Percentiles rank a stretch among this genome's conserved stretches.
phyloP scores from a whole-genome alignment of 1,140 invertebrate genomes.

The Archivesica marissinica region DNA sequence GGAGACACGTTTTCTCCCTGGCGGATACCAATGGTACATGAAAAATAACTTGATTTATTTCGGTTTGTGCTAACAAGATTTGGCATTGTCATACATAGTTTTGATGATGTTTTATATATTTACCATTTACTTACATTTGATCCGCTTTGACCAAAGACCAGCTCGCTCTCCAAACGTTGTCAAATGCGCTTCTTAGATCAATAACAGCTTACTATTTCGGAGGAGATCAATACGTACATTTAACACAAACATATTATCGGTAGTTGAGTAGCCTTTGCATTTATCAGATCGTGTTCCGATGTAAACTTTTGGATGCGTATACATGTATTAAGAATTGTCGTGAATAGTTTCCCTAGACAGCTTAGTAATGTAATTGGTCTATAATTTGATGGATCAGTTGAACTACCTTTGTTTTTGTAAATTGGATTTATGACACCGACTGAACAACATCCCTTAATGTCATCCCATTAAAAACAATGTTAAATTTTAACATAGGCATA shows the following conservation, averaged over 20 bases:
- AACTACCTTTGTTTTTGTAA: not conserved
- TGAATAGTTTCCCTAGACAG: not conserved
- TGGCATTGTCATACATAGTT: constrained; percentile 14
- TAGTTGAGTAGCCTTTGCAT: not conserved
- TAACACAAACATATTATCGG: not conserved
- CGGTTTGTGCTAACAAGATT: not conserved
- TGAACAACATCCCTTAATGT: not conserved
- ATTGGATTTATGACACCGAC: not conserved
- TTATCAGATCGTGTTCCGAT: not conserved
- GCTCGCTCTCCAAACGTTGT: constrained; percentile 8
- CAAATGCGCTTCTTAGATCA: constrained; percentile 4
- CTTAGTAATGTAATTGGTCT: not conserved
- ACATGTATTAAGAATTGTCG: not conserved
- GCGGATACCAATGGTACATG: not conserved
- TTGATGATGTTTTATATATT: not conserved
- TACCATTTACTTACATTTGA: not conserved
- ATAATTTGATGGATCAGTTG: not conserved
- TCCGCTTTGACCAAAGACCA: constrained; percentile 15
- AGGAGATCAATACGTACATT: not conserved
- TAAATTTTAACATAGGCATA: no score
- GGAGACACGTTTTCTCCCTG: constrained; percentile 10
- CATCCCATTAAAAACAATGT: no score
- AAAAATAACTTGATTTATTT: not conserved
- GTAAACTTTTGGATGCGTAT: not conserved
- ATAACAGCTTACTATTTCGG: not conserved